phyloP scores from a whole-genome alignment of 2,888 invertebrate species.

The Oscheius sp. region DNA sequence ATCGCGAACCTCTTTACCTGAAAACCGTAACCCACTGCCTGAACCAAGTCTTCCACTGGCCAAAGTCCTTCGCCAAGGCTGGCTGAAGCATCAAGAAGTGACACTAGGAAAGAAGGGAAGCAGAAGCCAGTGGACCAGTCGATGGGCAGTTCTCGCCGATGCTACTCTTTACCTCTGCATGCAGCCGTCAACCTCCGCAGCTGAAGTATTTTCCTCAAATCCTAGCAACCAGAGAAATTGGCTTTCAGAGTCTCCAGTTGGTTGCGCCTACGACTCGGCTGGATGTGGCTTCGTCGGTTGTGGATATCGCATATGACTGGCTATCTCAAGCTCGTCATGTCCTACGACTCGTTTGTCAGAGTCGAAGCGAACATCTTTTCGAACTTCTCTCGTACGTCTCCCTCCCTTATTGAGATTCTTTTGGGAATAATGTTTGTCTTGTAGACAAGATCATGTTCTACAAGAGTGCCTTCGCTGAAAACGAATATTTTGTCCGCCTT shows the following conservation, averaged over 20 bases:
- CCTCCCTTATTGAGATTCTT: too few relatives aligned
- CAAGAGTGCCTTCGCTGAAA: too few relatives aligned
- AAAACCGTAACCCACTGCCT: slow-evolving; percentile 40
- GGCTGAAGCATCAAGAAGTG: slow-evolving; percentile 46
- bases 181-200: slow-evolving; percentile 37
- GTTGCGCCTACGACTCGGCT: slow-evolving; percentile 32
- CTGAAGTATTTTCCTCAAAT: slow-evolving; percentile 41
- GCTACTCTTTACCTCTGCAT: slow-evolving; percentile 47
- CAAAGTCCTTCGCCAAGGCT: slow-evolving; percentile 40
- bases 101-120: slow-evolving; percentile 37
- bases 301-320: slow-evolving; percentile 58
- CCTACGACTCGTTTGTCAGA: slow-evolving; percentile 47
- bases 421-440: too few relatives aligned
- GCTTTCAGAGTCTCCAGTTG: slow-evolving; percentile 3
- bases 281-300: slow-evolving; percentile 49
- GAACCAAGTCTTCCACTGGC: slow-evolving; percentile 34
- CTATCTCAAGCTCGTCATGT: slow-evolving; percentile 48
- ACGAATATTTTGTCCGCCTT: not conserved
- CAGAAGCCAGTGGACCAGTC: slow-evolving; percentile 51
- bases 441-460: too few relatives aligned
- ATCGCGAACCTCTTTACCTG: slow-evolving; percentile 48
- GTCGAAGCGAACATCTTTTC: slow-evolving; percentile 46
- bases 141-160: slow-evolving; percentile 43
- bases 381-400: slow-evolving; percentile 40
- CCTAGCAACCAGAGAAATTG: slow-evolving; percentile 6